Base-by-base conservation (phyloP, 2,113 vertebrate genomes). In the Ageneiosus marmoratus region DNA sequence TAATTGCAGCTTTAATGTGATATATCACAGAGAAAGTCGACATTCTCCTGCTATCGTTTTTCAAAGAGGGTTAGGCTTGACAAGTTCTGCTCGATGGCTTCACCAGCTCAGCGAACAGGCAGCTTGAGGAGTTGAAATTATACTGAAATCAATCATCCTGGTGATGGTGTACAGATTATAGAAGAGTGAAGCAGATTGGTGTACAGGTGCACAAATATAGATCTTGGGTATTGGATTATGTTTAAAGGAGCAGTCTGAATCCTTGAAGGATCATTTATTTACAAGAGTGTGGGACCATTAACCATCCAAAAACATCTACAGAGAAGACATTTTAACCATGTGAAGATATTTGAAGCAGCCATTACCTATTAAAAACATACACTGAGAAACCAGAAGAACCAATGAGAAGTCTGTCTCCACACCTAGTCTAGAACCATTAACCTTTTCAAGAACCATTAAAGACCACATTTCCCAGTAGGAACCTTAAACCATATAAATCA, bases 1-100 rank as follows among this genome's bases (percentile, higher is more conserved):
- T 89, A 87, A 89, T 87, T 87, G 86, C 56, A 83, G 86, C 82
- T 81, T 77, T 86, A 84, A 82, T 87, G 80, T 15, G 77, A 16
- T 53, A 37, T 83, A 67, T 73, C 77, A 53, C 41, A 55, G 78
- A 46, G 70, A 84, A 87, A 75, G 65, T 56, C 72, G n/a, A 58
- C 77, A 83, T 82, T 88, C 72, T 73, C 70, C 46, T 81, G 46
- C 58, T 81, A 74, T 63, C 77, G 16, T 80, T 67, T 67, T 83
- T 80, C 67, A 67, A 70, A 58, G 58, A 76, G 70, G 73, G n/a
- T 12, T 32, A 56, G 62, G 56, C 46, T 34, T 48, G 56, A 65
- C 48, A 56, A 34, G 20, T 63, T 34, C 77, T 29, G 34, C 65
- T 51, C 13, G 6, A n/a, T 22, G 37, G 32, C 67, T 82, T 62